Conservation (phyloP, 2,113 vertebrate species). For the Leptosomus discolor region DNA sequence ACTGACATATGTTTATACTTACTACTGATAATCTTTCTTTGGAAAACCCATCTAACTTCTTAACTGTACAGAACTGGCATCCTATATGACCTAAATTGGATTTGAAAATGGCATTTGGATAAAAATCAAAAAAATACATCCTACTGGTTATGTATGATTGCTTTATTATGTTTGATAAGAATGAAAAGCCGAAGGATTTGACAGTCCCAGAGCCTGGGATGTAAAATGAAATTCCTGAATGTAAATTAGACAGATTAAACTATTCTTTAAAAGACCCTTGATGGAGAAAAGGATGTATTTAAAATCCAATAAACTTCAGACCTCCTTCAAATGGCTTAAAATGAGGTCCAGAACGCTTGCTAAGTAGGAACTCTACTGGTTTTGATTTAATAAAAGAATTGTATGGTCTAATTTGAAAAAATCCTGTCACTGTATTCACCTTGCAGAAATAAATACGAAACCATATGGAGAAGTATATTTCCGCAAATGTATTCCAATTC, state of each 20-base stretch:
- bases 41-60: slow-evolving; percentile 63
- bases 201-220: slow-evolving; percentile 59
- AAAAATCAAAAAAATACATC: slow-evolving; percentile 46
- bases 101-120: slow-evolving; percentile 59
- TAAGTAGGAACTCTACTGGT: slow-evolving; percentile 63
- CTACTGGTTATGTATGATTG: slow-evolving; percentile 26
- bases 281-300: slow-evolving; percentile 65
- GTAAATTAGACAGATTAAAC: slow-evolving; percentile 69
- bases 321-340: slow-evolving; percentile 72
- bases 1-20: slow-evolving; percentile 57
- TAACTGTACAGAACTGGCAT: slow-evolving; percentile 42
- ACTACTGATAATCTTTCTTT: slow-evolving; percentile 44
- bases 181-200: slow-evolving; percentile 62
- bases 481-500: slow-evolving; percentile 33
- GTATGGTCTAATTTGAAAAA: slow-evolving; percentile 34
- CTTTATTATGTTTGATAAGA: slow-evolving; percentile 74
- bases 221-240: slow-evolving; percentile 72
- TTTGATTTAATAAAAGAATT: slow-evolving; percentile 62
- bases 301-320: slow-evolving; percentile 70
- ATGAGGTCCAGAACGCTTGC: slow-evolving; percentile 65
- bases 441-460: slow-evolving; percentile 73
- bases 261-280: slow-evolving; percentile 62
- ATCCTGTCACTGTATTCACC: slow-evolving; percentile 59
- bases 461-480: slow-evolving; percentile 58
- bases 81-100: slow-evolving; percentile 45